Percentiles rank a stretch among this genome's conserved stretches.
phyloP scores from a whole-genome alignment of 2,113 vertebrate genomes.

The Scalopus aquaticus region DNA sequence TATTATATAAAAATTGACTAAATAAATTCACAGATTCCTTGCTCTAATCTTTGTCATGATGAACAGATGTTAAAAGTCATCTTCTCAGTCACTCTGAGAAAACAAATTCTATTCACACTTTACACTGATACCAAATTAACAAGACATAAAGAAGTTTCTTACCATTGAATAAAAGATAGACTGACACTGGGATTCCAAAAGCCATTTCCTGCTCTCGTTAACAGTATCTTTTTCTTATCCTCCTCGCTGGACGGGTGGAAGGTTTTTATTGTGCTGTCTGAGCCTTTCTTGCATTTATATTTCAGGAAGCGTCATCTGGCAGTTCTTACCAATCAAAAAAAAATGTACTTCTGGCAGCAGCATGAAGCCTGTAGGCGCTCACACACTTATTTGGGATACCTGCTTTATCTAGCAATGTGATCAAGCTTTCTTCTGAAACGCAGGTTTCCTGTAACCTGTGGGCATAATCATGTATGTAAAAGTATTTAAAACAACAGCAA shows the following conservation, averaged over 20 bases:
- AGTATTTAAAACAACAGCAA: slow-evolving; percentile 61
- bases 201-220: slow-evolving; percentile 80
- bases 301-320: slow-evolving; percentile 84
- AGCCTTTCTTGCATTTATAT: slow-evolving; percentile 84
- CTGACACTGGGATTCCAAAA: slow-evolving; percentile 74
- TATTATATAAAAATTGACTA: background rate
- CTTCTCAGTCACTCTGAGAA: too few relatives aligned
- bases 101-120: background rate
- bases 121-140: background rate
- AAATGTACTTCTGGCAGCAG: slow-evolving; percentile 83
- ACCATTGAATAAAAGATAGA: slow-evolving; percentile 85
- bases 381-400: slow-evolving; percentile 80
- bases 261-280: slow-evolving; percentile 76
- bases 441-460: slow-evolving; percentile 85
- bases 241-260: slow-evolving; percentile 60
- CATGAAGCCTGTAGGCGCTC: slow-evolving; percentile 77
- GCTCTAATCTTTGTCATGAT: background rate
- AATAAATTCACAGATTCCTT: background rate
- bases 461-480: slow-evolving; percentile 78
- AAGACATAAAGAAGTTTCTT: slow-evolving; percentile 59
- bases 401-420: slow-evolving; percentile 80
- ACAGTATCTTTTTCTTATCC: slow-evolving; percentile 68
- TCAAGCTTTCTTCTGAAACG: slow-evolving; percentile 84
- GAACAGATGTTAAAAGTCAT: background rate
- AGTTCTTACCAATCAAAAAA: slow-evolving; percentile 85